phyloP scores from a whole-genome alignment of 2,113 vertebrate genomes.

The Pantherophis guttatus region DNA sequence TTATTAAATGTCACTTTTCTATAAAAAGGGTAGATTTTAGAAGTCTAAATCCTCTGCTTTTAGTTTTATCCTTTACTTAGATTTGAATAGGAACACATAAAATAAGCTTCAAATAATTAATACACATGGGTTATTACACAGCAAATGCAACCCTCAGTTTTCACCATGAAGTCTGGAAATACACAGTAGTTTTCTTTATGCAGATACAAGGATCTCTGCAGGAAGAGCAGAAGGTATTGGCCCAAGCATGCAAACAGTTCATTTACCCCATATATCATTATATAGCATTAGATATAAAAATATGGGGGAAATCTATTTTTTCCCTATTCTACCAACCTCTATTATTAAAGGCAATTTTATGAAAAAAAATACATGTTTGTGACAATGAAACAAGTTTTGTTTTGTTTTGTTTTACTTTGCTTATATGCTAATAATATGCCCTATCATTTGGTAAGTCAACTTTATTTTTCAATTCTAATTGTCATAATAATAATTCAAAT shows the following conservation, averaged over 20 bases:
- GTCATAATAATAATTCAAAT: not conserved
- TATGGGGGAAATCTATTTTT: not conserved
- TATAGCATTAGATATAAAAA: not conserved
- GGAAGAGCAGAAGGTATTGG: not conserved
- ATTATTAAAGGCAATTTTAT: not conserved
- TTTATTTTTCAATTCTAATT: not conserved
- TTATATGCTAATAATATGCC: not conserved
- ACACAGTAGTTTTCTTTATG: not conserved
- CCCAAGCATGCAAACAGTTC: not conserved
- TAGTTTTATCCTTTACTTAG: conserved; percentile 32
- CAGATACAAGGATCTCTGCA: not conserved
- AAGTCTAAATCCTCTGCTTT: conserved; percentile 33
- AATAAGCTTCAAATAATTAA: conserved; percentile 25
- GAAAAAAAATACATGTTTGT: not conserved
- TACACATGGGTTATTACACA: conserved; percentile 13
- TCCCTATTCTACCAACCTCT: not conserved
- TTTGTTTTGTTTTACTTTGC: not conserved
- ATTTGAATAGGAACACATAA: conserved; percentile 18
- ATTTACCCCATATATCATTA: not conserved
- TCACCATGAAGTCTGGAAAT: not conserved
- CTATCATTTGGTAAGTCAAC: too few relatives aligned
- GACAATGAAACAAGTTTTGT: not conserved
- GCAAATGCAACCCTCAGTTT: not conserved
- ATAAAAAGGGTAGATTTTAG: conserved; percentile 29
- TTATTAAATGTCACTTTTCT: conserved; percentile 49